phyloP scores from a whole-genome alignment of 2,797 vertebrate genomes.

The Clarias pachynema region DNA sequence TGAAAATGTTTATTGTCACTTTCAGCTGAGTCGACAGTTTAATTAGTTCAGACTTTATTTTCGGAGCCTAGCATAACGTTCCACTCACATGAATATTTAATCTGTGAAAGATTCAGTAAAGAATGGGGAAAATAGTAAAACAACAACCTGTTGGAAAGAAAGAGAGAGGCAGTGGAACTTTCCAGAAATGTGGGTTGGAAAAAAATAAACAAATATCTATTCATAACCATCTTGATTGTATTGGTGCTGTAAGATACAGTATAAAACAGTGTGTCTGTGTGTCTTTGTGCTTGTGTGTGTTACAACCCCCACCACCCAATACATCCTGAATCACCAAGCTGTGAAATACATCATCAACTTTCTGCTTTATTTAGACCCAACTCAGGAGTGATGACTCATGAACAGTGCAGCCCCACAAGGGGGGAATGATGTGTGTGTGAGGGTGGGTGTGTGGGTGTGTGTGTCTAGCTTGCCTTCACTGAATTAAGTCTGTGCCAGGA shows the following conservation, averaged over 20 bases:
- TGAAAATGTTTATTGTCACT: neutral
- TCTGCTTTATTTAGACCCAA: slow-evolving; percentile 28
- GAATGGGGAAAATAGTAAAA: neutral
- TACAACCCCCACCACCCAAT: slow-evolving; percentile 13
- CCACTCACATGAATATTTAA: slow-evolving; percentile 11
- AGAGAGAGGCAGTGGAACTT: neutral
- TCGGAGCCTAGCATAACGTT: neutral
- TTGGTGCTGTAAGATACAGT: neutral
- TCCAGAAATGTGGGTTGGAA: neutral
- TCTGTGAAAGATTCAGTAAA: neutral
- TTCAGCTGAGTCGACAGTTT: neutral
- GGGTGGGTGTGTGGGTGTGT: neutral
- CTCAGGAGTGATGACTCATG: slow-evolving; percentile 22
- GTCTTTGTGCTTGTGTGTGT: slow-evolving; percentile 9
- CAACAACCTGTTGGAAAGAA: neutral
- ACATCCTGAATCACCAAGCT: slow-evolving; percentile 21
- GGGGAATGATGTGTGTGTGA: neutral
- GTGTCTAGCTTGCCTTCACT: neutral
- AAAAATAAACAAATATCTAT: neutral
- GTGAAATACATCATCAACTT: slow-evolving; percentile 29
- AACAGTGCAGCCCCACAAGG: neutral
- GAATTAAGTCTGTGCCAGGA: neutral
- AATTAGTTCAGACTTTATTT: neutral
- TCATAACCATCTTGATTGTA: neutral
- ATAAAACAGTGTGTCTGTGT: slow-evolving; percentile 5